Conservation (phyloP, 1,140 invertebrate species). For the Archivesica marissinica region DNA sequence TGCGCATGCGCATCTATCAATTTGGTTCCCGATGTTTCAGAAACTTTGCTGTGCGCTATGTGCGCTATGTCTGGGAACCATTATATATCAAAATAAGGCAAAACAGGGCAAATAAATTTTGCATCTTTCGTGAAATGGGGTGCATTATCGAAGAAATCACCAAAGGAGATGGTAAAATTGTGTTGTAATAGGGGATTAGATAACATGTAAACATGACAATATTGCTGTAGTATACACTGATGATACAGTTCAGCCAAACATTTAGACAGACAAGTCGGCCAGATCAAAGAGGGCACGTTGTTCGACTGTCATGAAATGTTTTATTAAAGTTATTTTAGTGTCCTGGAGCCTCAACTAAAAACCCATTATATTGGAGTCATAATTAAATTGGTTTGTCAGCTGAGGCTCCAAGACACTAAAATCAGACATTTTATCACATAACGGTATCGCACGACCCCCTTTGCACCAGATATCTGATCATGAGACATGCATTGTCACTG, state of each 20-base stretch:
- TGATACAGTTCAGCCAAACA: no score
- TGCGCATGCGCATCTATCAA: background rate
- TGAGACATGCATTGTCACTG: no score
- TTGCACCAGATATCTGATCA: no score
- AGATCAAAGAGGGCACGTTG: background rate
- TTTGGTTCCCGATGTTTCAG: constrained; percentile 5
- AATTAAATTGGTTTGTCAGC: no score
- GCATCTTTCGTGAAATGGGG: constrained; percentile 20
- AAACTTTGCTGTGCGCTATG: no score
- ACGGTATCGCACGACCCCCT: no score
- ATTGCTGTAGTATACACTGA: no score
- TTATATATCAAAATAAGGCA: constrained; percentile 24
- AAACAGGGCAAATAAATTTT: constrained; percentile 23
- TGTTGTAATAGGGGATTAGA: background rate
- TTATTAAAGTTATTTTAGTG: background rate
- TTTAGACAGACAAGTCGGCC: background rate
- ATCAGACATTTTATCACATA: no score
- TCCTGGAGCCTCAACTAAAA: background rate
- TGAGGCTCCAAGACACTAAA: no score
- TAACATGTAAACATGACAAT: background rate
- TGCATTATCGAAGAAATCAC: constrained; percentile 42
- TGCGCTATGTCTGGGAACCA: constrained; percentile 5
- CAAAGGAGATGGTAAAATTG: constrained; percentile 46
- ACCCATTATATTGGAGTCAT: no score
- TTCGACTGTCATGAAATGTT: background rate